Evolutionary conservation across 2,113 vertebrate species (phyloP).

Genomic region (Grammomys dolichurus): DNA sequence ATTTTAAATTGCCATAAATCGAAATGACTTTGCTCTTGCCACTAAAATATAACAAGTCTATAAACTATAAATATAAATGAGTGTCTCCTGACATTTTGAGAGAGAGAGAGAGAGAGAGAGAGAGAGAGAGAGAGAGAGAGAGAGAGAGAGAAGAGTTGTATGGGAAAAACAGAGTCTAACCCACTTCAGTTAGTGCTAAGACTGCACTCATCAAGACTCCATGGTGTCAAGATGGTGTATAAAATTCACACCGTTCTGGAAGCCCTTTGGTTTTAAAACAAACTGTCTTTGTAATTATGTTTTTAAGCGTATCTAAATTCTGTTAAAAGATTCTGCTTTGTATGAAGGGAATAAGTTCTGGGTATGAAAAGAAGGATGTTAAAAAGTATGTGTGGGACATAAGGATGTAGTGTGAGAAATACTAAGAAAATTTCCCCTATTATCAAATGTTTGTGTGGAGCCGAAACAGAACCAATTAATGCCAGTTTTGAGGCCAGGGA

Average conservation of each 20-base stretch:
- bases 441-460: neutral
- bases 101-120: neutral
- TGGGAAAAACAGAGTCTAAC: neutral
- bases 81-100: slow-evolving; percentile 69
- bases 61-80: slow-evolving; percentile 78
- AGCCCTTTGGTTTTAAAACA: neutral
- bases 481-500: neutral
- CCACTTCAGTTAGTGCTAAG: slow-evolving; percentile 8
- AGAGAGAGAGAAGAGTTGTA: neutral
- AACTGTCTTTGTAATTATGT: neutral
- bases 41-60: slow-evolving; percentile 72
- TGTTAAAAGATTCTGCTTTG: neutral
- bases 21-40: slow-evolving; percentile 76
- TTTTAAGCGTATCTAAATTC: slow-evolving; percentile 27
- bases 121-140: neutral
- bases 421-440: neutral
- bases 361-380: neutral
- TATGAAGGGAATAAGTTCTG: neutral
- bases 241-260: neutral
- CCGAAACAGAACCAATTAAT: neutral
- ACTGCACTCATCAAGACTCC: neutral
- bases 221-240: neutral
- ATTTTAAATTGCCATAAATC: slow-evolving; percentile 84
- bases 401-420: neutral
- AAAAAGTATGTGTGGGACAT: neutral